Base-by-base conservation (phyloP, 2,113 vertebrate genomes). In the Sylvilagus bachmani region DNA sequence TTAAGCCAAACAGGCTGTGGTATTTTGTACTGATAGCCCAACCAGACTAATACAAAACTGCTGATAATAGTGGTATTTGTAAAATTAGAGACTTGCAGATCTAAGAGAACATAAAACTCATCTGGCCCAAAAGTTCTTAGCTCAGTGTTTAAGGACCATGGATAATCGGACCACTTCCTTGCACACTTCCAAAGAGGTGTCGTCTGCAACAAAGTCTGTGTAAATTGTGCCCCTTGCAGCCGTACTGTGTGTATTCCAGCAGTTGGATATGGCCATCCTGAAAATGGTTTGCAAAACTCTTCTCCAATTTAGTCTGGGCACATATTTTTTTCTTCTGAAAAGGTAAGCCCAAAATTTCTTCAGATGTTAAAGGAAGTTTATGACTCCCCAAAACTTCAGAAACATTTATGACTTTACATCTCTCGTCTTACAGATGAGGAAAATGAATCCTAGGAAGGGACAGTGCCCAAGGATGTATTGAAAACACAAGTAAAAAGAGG, bases 351-450 rank as follows among this genome's bases (percentile, higher is more conserved):
- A 84, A 78, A 11, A n/a, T 79, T 75, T 86, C 36, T 93, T 90
- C 14, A 70, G 10, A 69, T 69, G 93, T 73, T 90, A 66, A 49
- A 90, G 91, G 24, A 89, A 66, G 8, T 44, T 38, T 6, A 2
- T 92, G 55, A 61, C n/a, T 10, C 51, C 16, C 14, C 70, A 36
- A 70, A 58, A n/a, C 58, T 81, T 61, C 73, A 78, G 64, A 96
- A 90, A 10, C 5, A 89, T 70, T 70, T 53, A 84, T 71, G 49
- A 83, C 13, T 88, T 55, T 25, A 93, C 92, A 71, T 19, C 8
- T 22, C 13, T 91, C 33, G 70, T 97, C 88, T 94, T 74, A 33
- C 11, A 96, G 82, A 92, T 73, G 38, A 94, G 22, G 21, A 86
- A 93, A 91, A 31, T 38, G 36, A 80, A n/a, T 51, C 29, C 33